Conservation (phyloP, 2,113 vertebrate genomes). For the Jaculus jaculus region DNA sequence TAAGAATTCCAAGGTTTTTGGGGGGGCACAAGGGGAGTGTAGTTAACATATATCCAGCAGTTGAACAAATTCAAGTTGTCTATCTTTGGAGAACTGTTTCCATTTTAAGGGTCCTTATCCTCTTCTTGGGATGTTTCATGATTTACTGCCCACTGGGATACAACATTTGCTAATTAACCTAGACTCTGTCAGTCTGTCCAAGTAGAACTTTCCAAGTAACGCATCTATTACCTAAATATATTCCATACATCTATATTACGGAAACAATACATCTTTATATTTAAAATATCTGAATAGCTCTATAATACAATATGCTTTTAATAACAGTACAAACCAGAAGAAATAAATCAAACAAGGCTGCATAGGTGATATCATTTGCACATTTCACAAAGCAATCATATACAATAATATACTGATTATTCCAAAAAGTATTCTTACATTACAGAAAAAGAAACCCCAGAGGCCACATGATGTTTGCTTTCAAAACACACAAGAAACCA, state of each 20-base stretch:
- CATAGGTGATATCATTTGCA: slow-evolving; percentile 93
- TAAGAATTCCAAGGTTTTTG: slow-evolving; percentile 83
- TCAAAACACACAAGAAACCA: slow-evolving; percentile 74
- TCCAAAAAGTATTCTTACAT: slow-evolving; percentile 84
- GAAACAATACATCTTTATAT: slow-evolving; percentile 92
- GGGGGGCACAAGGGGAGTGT: slow-evolving; percentile 74
- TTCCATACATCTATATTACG: slow-evolving; percentile 89
- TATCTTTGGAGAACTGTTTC: slow-evolving; percentile 89
- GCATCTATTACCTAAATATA: slow-evolving; percentile 92
- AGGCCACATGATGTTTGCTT: slow-evolving; percentile 84
- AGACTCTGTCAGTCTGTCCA: slow-evolving; percentile 92
- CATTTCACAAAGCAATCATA: slow-evolving; percentile 91
- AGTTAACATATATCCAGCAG: slow-evolving; percentile 85
- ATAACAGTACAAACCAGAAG: slow-evolving; percentile 90
- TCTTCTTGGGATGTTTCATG: slow-evolving; percentile 83
- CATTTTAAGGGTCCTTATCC: slow-evolving; percentile 83
- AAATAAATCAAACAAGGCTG: slow-evolving; percentile 92
- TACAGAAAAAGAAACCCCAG: slow-evolving; percentile 82
- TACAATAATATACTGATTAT: slow-evolving; percentile 84
- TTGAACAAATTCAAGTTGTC: slow-evolving; percentile 91
- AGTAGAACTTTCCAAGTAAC: slow-evolving; percentile 92
- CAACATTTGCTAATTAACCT: slow-evolving; percentile 87
- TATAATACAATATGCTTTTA: slow-evolving; percentile 96
- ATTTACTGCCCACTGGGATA: slow-evolving; percentile 84
- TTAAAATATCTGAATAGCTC: slow-evolving; percentile 94